Base-by-base conservation (phyloP, 2,113 vertebrate species). In the Gobio gobio region DNA sequence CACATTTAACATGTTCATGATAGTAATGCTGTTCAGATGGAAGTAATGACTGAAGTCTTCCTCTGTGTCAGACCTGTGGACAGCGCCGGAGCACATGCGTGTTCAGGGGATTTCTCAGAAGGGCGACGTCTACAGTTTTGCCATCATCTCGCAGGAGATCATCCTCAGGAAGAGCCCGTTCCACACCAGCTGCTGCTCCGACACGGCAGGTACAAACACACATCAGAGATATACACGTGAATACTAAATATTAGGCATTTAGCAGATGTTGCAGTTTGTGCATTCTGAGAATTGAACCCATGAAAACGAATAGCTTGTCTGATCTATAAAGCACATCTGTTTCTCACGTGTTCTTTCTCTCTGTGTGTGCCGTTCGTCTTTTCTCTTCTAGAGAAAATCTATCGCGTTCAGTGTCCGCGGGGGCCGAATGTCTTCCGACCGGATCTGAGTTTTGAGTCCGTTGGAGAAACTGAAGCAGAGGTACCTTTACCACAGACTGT, bases 81-180 rank as follows among this genome's bases (percentile, higher is more conserved):
- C 94, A 0, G 96, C 97, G 56, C 98, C 98, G 0, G 98, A 99
- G 87, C 97, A 98, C 85, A 94, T 99, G 14, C 96, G 97, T 36
- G 85, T 92, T 5, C 91, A 94, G n/a, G 95, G 91, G 0, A 88
- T 95, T 43, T 99, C 98, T 80, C 98, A 98, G 90, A 99, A 98
- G 90, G 98, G 98, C 0, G 98, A 99, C 0, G 96, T 98, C 9
- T 99, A 99, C 91, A 97, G 98, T 93, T 99, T 96, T 0, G 97
- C 95, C 29, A 96, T 99, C 91, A 97, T 99, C 5, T 95, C 96
- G 5, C 97, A 99, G 76, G 98, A 99, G 93, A 99, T 99, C 70
- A 89, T 98, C 16, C 88, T 96, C 58, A 95, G 98, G 24, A 93
- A 85, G 70, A 89, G 92, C 18, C 95, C 97, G 0, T 99, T 99